Percentiles rank a stretch among this genome's conserved stretches.
Evolutionary conservation across 2,888 invertebrate species (phyloP).

Genomic region (Euphydryas editha): DNA sequence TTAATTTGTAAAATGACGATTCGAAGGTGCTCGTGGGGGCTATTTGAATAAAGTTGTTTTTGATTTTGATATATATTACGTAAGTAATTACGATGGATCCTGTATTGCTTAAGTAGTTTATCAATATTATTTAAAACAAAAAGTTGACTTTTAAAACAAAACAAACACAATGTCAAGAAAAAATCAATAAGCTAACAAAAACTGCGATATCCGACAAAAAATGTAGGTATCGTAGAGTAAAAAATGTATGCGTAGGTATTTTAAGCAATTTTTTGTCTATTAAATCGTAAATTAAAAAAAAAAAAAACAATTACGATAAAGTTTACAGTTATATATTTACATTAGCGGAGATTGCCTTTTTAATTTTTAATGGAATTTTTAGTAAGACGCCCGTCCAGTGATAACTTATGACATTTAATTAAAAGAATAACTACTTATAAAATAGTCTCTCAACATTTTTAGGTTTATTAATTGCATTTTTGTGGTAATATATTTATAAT

Average conservation of each 20-base stretch:
- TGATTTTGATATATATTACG: too few species aligned
- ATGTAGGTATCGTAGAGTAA: neutral
- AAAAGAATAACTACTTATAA: neutral
- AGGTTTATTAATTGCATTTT: slow-evolving; percentile 1
- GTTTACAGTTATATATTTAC: neutral
- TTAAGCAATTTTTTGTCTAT: neutral
- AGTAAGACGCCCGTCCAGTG: neutral
- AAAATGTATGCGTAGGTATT: too few species aligned
- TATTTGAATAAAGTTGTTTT: too few species aligned
- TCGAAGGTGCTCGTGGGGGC: too few species aligned
- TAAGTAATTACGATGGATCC: neutral
- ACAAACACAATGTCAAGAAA: neutral
- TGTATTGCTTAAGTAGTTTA: too few species aligned
- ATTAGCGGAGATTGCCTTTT: neutral
- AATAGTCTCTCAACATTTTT: neutral
- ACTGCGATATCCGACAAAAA: neutral
- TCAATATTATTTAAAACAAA: too few species aligned
- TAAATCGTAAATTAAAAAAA: neutral
- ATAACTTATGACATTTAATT: slow-evolving; percentile 1
- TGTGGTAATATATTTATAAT: neutral
- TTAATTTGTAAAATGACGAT: too few species aligned
- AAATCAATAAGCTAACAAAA: neutral
- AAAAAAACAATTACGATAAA: neutral
- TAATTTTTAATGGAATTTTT: neutral
- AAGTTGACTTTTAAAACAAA: too few species aligned